A percentile compares a stretch with the other conserved stretches of the same genome.
Conservation (phyloP, 2,113 vertebrate species). For the Brachypodius melanocephalos region DNA sequence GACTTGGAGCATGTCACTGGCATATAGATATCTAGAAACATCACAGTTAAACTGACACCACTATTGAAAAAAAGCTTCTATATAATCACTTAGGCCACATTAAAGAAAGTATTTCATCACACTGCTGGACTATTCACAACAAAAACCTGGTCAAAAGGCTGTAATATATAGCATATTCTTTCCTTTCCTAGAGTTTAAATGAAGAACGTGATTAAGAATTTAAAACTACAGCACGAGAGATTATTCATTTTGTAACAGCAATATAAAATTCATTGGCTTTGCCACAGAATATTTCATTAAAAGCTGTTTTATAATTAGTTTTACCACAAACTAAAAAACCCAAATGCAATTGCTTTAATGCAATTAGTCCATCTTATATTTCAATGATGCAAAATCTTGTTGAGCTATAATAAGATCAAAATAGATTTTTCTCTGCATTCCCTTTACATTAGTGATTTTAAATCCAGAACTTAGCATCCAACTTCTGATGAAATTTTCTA, state of each 20-base stretch:
- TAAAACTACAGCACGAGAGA: neutral
- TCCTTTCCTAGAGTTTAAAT: neutral
- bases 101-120: neutral
- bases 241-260: constrained; percentile 13
- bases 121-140: neutral
- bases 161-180: neutral
- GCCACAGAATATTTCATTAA: constrained; percentile 37
- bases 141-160: neutral
- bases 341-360: constrained; percentile 40
- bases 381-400: constrained; percentile 33
- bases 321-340: neutral
- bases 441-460: neutral
- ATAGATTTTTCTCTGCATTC: constrained; percentile 28
- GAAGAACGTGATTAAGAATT: neutral
- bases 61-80: neutral
- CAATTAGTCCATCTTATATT: constrained; percentile 23
- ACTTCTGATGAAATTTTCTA: neutral
- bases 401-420: constrained; percentile 33
- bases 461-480: neutral
- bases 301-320: constrained; percentile 41
- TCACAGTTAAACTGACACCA: neutral
- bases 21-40: neutral
- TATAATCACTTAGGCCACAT: neutral
- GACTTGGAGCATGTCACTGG: neutral
- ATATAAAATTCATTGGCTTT: constrained; percentile 18